Evolutionary conservation across 1,140 invertebrate genomes (phyloP).

Genomic region (Cardiocondyla obscurior): DNA sequence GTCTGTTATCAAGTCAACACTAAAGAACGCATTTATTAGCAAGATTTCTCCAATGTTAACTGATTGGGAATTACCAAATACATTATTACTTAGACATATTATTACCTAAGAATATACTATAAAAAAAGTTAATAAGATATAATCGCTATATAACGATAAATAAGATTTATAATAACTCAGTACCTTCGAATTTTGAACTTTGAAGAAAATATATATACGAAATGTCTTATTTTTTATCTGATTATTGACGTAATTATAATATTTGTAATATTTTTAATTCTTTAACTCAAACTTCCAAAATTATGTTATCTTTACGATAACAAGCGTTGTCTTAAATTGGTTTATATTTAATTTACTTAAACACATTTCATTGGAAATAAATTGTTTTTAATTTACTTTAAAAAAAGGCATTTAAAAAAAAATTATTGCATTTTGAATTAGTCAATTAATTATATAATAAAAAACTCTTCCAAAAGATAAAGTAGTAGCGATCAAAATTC

Average conservation of each 20-base stretch:
- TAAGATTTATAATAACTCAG: constrained; percentile 60
- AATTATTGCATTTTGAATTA: not conserved
- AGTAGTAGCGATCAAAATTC: not conserved
- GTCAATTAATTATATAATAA: constrained; percentile 1
- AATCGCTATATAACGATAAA: constrained; percentile 56
- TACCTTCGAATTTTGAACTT: constrained; percentile 7
- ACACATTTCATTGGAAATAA: not conserved
- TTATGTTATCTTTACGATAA: not conserved
- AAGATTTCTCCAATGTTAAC: constrained; percentile 76
- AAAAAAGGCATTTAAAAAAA: not conserved
- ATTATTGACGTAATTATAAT: not conserved
- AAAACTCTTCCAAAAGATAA: not conserved
- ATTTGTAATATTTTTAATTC: not conserved
- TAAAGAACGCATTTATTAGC: constrained; percentile 78
- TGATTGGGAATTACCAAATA: constrained; percentile 69
- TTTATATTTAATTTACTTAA: not conserved
- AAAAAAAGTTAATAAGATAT: constrained; percentile 36
- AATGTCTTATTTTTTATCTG: not conserved
- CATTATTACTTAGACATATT: constrained; percentile 32
- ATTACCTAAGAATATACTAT: constrained; percentile 36
- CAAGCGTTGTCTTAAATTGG: not conserved
- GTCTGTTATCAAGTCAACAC: constrained; percentile 77
- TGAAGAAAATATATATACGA: not conserved
- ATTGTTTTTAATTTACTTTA: not conserved
- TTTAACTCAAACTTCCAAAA: not conserved